Percentiles rank a stretch among this genome's conserved stretches.
Evolutionary conservation across 2,113 vertebrate species (phyloP).

Genomic region (Halcyon senegalensis): DNA sequence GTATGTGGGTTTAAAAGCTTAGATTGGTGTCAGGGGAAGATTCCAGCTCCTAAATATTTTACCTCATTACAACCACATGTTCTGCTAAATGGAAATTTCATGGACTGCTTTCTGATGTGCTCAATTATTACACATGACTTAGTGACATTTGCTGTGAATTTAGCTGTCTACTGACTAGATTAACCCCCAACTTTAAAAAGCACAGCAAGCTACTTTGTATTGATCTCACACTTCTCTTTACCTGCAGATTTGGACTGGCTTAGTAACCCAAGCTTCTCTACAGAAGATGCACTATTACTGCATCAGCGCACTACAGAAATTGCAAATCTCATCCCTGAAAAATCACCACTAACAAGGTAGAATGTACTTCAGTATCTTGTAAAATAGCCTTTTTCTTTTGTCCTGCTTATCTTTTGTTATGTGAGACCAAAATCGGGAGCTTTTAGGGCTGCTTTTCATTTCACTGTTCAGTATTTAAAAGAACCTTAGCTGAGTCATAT

Average conservation of each 20-base stretch:
- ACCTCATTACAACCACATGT: not conserved
- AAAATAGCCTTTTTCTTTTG: not conserved
- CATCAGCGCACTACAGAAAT: constrained; percentile 72
- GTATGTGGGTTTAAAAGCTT: not conserved
- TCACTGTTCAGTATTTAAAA: not conserved
- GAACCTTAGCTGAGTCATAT: not conserved
- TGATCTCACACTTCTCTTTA: constrained; percentile 17
- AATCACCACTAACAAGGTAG: constrained; percentile 61
- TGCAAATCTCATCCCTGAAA: constrained; percentile 6
- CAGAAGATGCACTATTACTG: constrained; percentile 74
- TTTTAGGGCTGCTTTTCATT: not conserved
- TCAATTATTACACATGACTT: not conserved
- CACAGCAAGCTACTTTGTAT: not conserved
- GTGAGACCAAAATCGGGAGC: not conserved
- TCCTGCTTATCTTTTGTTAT: not conserved
- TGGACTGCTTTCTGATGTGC: not conserved
- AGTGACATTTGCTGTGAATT: not conserved
- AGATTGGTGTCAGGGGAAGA: not conserved
- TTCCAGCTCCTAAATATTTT: constrained; percentile 8
- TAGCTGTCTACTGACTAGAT: not conserved
- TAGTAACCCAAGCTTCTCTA: constrained; percentile 87
- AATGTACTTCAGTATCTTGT: not conserved
- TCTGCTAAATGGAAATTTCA: constrained; percentile 14
- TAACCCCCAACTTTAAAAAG: not conserved
- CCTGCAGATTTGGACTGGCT: constrained; percentile 88